A percentile compares a stretch with the other conserved stretches of the same genome.
These are phyloP conservation scores for Chromis chromis DNA, from an alignment of 2,797 vertebrate species.

Conservation along the genomic window DNA sequence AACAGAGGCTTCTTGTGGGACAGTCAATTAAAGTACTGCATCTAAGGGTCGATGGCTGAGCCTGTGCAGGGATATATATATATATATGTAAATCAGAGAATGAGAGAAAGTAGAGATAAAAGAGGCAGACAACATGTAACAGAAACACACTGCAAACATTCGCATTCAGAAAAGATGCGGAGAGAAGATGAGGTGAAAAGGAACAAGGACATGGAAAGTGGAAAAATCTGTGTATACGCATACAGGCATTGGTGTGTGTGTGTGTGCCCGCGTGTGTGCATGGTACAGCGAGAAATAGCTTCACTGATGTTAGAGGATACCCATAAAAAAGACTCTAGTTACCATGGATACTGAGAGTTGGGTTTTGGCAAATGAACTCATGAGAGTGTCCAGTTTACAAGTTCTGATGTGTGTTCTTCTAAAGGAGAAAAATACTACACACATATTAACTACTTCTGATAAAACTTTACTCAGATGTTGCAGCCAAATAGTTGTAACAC, in stretches of 20 bases:
- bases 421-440: slow-evolving; percentile 18
- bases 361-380: slow-evolving; percentile 46
- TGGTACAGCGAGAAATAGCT: slow-evolving; percentile 48
- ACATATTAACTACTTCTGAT: neutral
- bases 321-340: slow-evolving; percentile 62
- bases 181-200: slow-evolving; percentile 24
- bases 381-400: slow-evolving; percentile 37
- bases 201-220: slow-evolving; percentile 21
- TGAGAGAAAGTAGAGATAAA: slow-evolving; percentile 21
- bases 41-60: neutral
- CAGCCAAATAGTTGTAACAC: neutral
- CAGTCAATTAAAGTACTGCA: slow-evolving; percentile 17
- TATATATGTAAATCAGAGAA: slow-evolving; percentile 51
- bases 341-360: slow-evolving; percentile 70
- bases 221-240: neutral
- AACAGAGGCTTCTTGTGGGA: neutral
- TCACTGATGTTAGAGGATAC: slow-evolving; percentile 47
- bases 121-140: slow-evolving; percentile 18
- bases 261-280: neutral
- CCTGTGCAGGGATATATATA: slow-evolving; percentile 54
- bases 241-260: neutral
- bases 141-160: slow-evolving; percentile 3
- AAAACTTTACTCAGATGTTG: slow-evolving; percentile 2
- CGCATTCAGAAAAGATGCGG: neutral
- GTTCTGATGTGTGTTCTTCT: slow-evolving; percentile 20